These are phyloP conservation scores for Cacatua alba DNA, from an alignment of 2,113 vertebrate species.

Conservation along the genomic window DNA sequence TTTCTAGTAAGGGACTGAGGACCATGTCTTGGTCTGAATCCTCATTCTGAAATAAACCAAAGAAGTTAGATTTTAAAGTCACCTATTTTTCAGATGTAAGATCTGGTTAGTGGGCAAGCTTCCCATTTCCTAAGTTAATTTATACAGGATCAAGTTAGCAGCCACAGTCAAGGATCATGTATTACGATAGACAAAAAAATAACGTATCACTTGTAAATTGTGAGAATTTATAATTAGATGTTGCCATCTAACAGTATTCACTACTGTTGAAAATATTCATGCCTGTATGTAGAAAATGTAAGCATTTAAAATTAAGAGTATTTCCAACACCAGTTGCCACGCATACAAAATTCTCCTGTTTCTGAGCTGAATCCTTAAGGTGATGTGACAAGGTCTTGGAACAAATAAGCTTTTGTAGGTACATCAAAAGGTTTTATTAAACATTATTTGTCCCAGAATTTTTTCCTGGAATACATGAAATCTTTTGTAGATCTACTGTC, in stretches of 20 bases:
- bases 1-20: background rate
- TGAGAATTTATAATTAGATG: background rate
- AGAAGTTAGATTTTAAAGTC: background rate
- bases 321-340: background rate
- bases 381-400: background rate
- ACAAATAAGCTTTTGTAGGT: accelerated
- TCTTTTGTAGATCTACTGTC: background rate
- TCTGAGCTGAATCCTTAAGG: background rate
- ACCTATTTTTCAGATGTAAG: background rate
- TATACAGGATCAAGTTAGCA: background rate
- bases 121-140: background rate
- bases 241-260: background rate
- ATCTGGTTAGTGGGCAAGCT: background rate
- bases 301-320: background rate
- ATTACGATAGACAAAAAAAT: background rate
- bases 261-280: background rate
- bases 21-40: background rate
- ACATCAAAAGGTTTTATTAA: background rate
- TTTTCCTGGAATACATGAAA: background rate
- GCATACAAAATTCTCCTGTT: background rate
- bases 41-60: background rate
- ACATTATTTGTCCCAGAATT: background rate
- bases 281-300: background rate
- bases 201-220: background rate
- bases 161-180: background rate